phyloP scores from a whole-genome alignment of 2,888 invertebrate genomes.

The Drosophila fungiperda region DNA sequence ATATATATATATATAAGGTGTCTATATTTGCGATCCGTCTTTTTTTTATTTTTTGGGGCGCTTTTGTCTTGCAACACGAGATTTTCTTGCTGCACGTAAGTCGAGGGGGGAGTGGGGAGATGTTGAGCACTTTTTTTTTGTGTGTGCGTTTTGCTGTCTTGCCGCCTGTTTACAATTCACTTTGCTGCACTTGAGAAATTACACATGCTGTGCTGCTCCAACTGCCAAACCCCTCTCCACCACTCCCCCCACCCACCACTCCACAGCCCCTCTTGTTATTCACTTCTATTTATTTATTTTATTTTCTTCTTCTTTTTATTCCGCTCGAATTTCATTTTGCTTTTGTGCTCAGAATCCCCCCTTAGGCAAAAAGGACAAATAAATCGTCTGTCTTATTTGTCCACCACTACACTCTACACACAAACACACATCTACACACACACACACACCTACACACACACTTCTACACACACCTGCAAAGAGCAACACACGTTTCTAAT shows the following conservation, averaged over 20 bases:
- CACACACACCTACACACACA: conserved; percentile 1
- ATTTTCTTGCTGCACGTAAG: conserved; percentile 39
- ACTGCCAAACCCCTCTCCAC: background rate
- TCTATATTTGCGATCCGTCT: conserved; percentile 1
- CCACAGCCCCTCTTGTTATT: background rate
- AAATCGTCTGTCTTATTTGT: conserved; percentile 82
- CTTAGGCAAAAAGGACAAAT: conserved; percentile 56
- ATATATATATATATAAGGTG: conserved; percentile 2
- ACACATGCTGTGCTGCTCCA: conserved; percentile 59
- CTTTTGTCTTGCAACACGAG: conserved; percentile 42
- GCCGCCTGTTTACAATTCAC: conserved; percentile 72
- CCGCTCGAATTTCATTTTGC: conserved; percentile 68
- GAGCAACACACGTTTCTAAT: conserved; percentile 62
- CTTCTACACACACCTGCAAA: conserved; percentile 5
- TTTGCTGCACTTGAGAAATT: conserved; percentile 78
- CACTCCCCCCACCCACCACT: no score
- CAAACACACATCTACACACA: conserved; percentile 8
- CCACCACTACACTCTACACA: conserved; percentile 63
- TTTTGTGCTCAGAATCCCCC: conserved; percentile 34
- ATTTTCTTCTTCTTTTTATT: conserved; percentile 41
- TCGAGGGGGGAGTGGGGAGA: background rate
- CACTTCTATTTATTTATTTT: background rate
- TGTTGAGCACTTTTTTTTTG: background rate
- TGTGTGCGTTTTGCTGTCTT: conserved; percentile 1
- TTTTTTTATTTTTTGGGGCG: background rate